Percentiles rank a stretch among this genome's conserved stretches.
These are phyloP conservation scores for Drosophila albomicans DNA, from an alignment of 1,140 invertebrate species.

Conservation along the genomic window DNA sequence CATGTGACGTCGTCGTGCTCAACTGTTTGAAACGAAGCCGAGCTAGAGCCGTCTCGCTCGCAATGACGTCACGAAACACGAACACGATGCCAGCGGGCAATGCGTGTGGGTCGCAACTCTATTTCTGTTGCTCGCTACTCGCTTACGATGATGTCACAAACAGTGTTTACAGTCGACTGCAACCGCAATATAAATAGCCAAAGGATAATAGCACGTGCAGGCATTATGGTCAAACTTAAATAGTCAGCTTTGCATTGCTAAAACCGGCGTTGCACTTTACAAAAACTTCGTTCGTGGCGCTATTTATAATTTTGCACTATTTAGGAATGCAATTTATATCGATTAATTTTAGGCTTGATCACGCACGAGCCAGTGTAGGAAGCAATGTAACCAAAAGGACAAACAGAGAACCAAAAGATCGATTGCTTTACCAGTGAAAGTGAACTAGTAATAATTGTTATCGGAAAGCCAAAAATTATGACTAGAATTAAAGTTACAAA, in stretches of 20 bases:
- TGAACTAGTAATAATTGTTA: not conserved
- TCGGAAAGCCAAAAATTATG: not conserved
- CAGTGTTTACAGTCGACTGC: constrained; percentile 38
- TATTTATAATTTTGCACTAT: not conserved
- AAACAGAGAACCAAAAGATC: not conserved
- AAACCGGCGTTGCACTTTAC: constrained; percentile 42
- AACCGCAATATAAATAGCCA: constrained; percentile 63
- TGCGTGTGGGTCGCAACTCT: constrained; percentile 3
- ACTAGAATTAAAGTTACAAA: too few species aligned
- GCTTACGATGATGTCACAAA: constrained; percentile 61
- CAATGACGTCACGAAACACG: constrained; percentile 28
- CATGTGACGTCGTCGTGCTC: constrained; percentile 54
- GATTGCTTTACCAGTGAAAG: not conserved
- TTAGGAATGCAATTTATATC: constrained; percentile 2
- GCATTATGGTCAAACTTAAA: constrained; percentile 19
- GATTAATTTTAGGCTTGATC: not conserved
- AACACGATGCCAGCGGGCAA: not conserved
- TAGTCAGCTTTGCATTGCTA: constrained; percentile 29
- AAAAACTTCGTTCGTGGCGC: not conserved
- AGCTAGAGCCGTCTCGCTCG: constrained; percentile 6
- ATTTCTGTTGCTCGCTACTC: constrained; percentile 4
- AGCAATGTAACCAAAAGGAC: not conserved
- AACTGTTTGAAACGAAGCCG: constrained; percentile 8
- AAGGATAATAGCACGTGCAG: constrained; percentile 58
- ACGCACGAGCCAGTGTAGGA: not conserved